Evolutionary conservation across 2,113 vertebrate genomes (phyloP), one percentile per base, ranked within the genome.

Genomic region (Myotis brandtii): DNA sequence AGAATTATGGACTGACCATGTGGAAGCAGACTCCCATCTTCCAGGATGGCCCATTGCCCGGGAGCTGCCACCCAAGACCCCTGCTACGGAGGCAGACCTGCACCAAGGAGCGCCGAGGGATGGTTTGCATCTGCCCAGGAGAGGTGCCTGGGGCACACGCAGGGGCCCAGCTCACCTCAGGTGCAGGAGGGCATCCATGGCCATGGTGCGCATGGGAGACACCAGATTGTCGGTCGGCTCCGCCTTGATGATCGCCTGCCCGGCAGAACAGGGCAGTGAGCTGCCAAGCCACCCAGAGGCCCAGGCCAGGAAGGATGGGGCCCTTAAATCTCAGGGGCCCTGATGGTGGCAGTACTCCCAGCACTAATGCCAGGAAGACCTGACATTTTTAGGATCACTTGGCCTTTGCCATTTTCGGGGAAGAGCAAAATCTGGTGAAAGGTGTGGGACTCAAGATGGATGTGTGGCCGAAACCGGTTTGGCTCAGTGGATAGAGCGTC

Each of bases 121-220:
- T 1, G 20, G 64, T 5, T 48, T 0, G 12, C 6, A 16, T n/a
- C 64, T 11, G 9, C 3, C 59, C 67, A 3, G 1, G 0, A 43
- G 14, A 21, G 8, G 6, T 3, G 1, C n/a, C 1, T 2, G 73
- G 43, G 25, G 52, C 25, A 27, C 30, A 0, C 12, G 32, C 4
- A n/a, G 50, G 72, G 9, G 10, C 16, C 54, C n/a, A 0, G 66
- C 97, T 97, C 86, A 97, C 97, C 97, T 97, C 73, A 98, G 75
- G 25, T 92, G 66, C 0, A 18, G n/a, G 37, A 98, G 82, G 11
- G 97, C 91, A 0, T 92, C 96, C 94, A 97, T 95, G 0, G 96
- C 96, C 94, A 97, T 75, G 0, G 75, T 77, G 69, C 88, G 52
- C 91, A 97, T 91, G 0, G 97, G 97, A 76, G 97, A 97, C n/a